Evolutionary conservation across 2,888 invertebrate species (phyloP), one percentile per base, ranked within the genome.

Genomic region (Epicampocera succincta): DNA sequence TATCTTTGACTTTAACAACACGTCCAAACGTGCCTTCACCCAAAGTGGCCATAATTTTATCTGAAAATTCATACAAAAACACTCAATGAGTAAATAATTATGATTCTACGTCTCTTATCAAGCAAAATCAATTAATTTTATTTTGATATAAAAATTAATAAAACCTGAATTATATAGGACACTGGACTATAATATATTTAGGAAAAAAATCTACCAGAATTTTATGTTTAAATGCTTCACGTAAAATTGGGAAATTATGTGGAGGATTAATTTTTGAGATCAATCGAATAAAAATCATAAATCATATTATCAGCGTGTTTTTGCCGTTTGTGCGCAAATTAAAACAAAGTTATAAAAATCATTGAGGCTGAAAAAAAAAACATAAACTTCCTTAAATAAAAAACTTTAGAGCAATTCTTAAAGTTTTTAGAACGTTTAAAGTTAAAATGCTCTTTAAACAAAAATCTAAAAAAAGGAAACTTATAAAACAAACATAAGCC

Each of bases 21-120:
- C 99, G 99, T 92, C 99, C 99, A 94, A 99, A 99, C 88, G 99
- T 99, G 91, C 99, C 99, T 93, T 99, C 99, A 89, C 99, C 99
- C 91, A 99, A 95, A 89, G 99, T 99, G 92, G 96, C 95, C 93
- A 98, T 94, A 93, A 99, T 96, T 94, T 98, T 97, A 96, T 99
- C 99, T 99, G 97, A 91, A 96, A 96, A 92, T 91, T 92, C 94
- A 93, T 82, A 88, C 85, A 86, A 87, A 84, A 85, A 76, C n/a
- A 42, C 77, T 78, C 66, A 72, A 78, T 82, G 58, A 82, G 56
- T 66, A 75, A 69, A 66, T 44, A 56, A 46, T n/a, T 6, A 56
- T 38, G 56, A 13, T 29, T 52, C 58, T 77, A 17, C 15, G 61
- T 48, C 9, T 42, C 21, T 69, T n/a, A n/a, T n/a, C n/a, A 33